These are phyloP conservation scores for Andrena praecox DNA, from an alignment of 2,888 invertebrate species.

Conservation along the genomic window DNA sequence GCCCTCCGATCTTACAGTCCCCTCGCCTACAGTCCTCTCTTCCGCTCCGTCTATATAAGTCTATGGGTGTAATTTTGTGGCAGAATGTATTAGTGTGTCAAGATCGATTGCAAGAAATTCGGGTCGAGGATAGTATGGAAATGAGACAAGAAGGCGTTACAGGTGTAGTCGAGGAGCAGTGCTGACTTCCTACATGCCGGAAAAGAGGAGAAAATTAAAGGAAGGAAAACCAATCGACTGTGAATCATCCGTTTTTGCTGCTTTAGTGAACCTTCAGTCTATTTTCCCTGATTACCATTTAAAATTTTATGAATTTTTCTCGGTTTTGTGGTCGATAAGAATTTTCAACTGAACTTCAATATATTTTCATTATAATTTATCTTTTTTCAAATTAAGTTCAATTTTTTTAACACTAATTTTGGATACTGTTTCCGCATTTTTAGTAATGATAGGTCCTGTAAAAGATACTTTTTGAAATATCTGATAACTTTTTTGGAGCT, in stretches of 20 bases:
- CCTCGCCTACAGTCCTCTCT: too few species aligned
- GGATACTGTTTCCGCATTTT: too few species aligned
- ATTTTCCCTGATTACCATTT: background rate
- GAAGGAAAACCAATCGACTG: background rate
- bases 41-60: too few species aligned
- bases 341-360: background rate
- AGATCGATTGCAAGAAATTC: slow-evolving; percentile 39
- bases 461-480: too few species aligned
- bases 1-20: too few species aligned
- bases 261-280: background rate
- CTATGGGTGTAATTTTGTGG: slow-evolving; percentile 25
- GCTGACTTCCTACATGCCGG: background rate
- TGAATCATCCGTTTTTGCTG: background rate
- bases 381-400: background rate
- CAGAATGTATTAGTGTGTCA: slow-evolving; percentile 12
- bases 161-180: background rate
- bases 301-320: background rate
- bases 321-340: background rate
- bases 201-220: background rate
- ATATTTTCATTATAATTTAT: background rate
- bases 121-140: slow-evolving; percentile 55
- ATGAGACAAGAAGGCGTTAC: background rate
- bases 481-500: too few species aligned
- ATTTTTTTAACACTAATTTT: too few species aligned
- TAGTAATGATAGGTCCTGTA: too few species aligned